Conservation (phyloP, 2,113 vertebrate genomes). For the Thalassarche chlororhynchos region DNA sequence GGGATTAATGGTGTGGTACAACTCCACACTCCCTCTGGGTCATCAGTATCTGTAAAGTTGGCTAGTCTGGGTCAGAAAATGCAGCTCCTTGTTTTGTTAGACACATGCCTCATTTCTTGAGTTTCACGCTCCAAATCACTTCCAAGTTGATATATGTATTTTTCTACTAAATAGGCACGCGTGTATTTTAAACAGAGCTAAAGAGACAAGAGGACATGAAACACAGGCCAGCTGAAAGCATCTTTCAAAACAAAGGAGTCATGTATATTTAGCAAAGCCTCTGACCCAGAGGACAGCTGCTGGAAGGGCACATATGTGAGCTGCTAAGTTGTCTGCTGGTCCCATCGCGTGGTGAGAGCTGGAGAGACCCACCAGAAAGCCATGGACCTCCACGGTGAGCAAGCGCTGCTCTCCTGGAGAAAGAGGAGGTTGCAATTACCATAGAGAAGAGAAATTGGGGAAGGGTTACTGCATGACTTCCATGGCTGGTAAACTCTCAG, state of each 20-base stretch:
- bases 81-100: neutral
- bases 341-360: neutral
- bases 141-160: too few species aligned
- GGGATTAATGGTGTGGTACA: neutral
- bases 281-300: neutral
- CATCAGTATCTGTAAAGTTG: neutral
- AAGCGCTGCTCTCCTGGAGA: neutral
- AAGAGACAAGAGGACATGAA: neutral
- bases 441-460: neutral
- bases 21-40: neutral
- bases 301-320: neutral
- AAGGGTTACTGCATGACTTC: neutral
- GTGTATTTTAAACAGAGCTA: neutral
- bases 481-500: neutral
- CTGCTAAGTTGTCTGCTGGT: neutral
- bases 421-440: neutral
- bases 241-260: neutral
- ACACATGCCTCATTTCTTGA: neutral
- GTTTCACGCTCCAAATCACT: neutral
- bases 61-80: neutral
- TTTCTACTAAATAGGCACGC: neutral
- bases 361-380: neutral
- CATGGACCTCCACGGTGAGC: accelerated
- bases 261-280: neutral
- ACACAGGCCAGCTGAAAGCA: neutral